Percentiles rank a stretch among this genome's conserved stretches.
phyloP scores from a whole-genome alignment of 2,797 vertebrate species.

The Antennarius maculatus region DNA sequence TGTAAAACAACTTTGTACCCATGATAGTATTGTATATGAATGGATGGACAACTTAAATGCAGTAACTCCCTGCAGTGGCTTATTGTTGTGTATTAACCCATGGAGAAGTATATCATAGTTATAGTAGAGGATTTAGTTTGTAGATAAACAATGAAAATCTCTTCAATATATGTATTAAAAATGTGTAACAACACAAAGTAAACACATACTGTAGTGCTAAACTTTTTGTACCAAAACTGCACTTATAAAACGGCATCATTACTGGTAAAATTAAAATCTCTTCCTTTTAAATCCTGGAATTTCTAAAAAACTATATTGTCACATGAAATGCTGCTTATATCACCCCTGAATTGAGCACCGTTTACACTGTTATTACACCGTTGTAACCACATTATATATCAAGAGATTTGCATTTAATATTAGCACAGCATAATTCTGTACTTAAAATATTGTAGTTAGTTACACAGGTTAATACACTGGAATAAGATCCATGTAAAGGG shows the following conservation, averaged over 20 bases:
- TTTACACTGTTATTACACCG: constrained; percentile 66
- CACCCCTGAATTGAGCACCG: constrained; percentile 50
- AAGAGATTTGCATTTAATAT: constrained; percentile 54
- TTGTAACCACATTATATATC: constrained; percentile 55
- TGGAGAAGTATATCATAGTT: constrained; percentile 37
- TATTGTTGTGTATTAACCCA: constrained; percentile 78
- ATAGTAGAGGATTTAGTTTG: constrained; percentile 43
- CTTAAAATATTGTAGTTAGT: constrained; percentile 44
- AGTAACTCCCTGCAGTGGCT: constrained; percentile 68
- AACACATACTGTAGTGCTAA: constrained; percentile 39
- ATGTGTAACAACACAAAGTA: constrained; percentile 55
- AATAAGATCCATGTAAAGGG: constrained; percentile 68
- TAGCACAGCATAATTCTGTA: constrained; percentile 60
- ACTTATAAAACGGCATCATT: constrained; percentile 39
- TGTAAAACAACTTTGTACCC: constrained; percentile 74
- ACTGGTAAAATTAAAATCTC: constrained; percentile 14
- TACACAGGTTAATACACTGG: constrained; percentile 73
- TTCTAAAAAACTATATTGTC: constrained; percentile 35
- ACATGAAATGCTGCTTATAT: constrained; percentile 48
- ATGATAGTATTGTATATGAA: constrained; percentile 69
- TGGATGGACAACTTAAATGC: constrained; percentile 60
- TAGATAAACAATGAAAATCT: constrained; percentile 53
- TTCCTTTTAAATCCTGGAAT: constrained; percentile 40
- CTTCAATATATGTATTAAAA: constrained; percentile 44
- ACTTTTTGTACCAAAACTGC: constrained; percentile 38